phyloP scores from a whole-genome alignment of 2,888 invertebrate genomes.

The Pollenia angustigena region DNA sequence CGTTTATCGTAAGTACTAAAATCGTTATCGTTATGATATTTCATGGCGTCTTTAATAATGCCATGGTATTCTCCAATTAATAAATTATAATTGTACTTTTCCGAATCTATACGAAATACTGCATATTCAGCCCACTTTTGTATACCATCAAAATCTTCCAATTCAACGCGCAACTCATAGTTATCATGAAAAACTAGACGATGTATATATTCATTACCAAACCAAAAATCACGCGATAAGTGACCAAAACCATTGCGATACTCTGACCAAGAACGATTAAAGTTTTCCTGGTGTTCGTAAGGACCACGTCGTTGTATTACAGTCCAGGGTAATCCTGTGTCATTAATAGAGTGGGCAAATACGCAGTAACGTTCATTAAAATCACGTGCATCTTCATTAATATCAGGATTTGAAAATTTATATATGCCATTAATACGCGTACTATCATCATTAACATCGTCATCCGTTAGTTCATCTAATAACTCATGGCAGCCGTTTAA shows the following conservation, averaged over 20 bases:
- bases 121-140: slow-evolving; percentile 85
- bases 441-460: slow-evolving; percentile 54
- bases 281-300: slow-evolving; percentile 84
- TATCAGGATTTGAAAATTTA: slow-evolving; percentile 78
- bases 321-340: slow-evolving; percentile 85
- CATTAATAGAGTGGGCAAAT: slow-evolving; percentile 78
- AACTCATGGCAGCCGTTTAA: slow-evolving; percentile 84
- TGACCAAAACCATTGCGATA: slow-evolving; percentile 87
- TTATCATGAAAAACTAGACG: slow-evolving; percentile 83
- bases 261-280: slow-evolving; percentile 86
- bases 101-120: slow-evolving; percentile 83
- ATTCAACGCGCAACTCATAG: slow-evolving; percentile 75
- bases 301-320: slow-evolving; percentile 85
- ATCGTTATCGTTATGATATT: slow-evolving; percentile 85
- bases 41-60: slow-evolving; percentile 85
- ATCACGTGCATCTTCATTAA: slow-evolving; percentile 82
- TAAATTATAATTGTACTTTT: slow-evolving; percentile 84
- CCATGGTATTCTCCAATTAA: slow-evolving; percentile 85
- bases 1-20: slow-evolving; percentile 83
- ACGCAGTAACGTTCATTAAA: slow-evolving; percentile 85
- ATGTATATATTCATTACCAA: slow-evolving; percentile 86
- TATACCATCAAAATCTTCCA: slow-evolving; percentile 74
- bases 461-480: slow-evolving; percentile 45
- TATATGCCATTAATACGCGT: slow-evolving; percentile 84
- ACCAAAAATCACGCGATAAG: slow-evolving; percentile 86